These are phyloP conservation scores for Cepphus grylle DNA, from an alignment of 2,113 vertebrate species.

Conservation along the genomic window DNA sequence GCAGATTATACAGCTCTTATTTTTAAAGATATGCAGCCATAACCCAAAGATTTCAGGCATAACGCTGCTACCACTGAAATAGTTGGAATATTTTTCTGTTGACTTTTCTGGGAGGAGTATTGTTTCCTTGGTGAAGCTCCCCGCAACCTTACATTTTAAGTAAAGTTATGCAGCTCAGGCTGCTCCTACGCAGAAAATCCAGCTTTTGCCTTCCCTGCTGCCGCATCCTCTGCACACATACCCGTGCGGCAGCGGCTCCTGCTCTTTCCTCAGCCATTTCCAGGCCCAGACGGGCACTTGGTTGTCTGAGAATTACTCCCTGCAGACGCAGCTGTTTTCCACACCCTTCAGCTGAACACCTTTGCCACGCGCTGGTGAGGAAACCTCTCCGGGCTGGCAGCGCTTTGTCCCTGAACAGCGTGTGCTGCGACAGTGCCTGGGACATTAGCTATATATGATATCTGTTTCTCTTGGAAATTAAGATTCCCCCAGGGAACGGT, in stretches of 20 bases:
- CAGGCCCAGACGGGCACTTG: not conserved
- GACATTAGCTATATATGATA: not conserved
- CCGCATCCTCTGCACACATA: not conserved
- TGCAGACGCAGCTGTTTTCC: not conserved
- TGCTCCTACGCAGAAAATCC: conserved; percentile 42
- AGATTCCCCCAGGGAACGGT: not conserved
- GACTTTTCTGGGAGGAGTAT: not conserved
- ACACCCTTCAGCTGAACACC: not conserved
- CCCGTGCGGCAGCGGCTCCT: not conserved
- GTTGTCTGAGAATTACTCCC: not conserved
- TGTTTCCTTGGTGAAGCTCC: conserved; percentile 57
- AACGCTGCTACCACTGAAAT: not conserved
- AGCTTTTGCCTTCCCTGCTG: conserved; percentile 9
- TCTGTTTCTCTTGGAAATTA: not conserved
- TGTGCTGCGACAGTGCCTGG: not conserved
- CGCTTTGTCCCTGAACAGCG: not conserved
- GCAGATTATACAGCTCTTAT: not conserved
- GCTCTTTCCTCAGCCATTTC: conserved; percentile 17
- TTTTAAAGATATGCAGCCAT: not conserved
- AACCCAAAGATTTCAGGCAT: not conserved
- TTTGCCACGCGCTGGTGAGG: not conserved
- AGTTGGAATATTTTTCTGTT: conserved; percentile 32
- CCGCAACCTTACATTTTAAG: conserved; percentile 16
- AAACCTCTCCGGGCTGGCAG: not conserved
- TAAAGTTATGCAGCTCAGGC: conserved; percentile 37